Base-by-base conservation (phyloP, 2,113 vertebrate genomes). In the Ceyx melanurus region DNA sequence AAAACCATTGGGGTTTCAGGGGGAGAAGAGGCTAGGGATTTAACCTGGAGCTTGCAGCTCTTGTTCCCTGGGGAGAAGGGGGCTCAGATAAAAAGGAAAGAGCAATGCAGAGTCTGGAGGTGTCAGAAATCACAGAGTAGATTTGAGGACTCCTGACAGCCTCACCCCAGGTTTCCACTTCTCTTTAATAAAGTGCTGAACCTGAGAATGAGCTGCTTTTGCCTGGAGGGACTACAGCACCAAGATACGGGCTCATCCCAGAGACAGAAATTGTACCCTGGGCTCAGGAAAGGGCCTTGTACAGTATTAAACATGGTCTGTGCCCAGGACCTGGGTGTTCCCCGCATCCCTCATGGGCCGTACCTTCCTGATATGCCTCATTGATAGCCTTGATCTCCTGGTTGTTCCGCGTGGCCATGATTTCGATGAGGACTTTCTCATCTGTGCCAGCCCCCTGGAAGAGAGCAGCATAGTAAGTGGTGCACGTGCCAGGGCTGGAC, bases 371-470 rank as follows among this genome's bases (percentile, higher is more conserved):
- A 70, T 99, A 99, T 0, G 98, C 99, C 67, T 97, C 92, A 1
- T 98, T 98, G 98, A 99, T 99, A 71, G 98, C 98, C 5, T 66
- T 93, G 66, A 99, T 99, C 95, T 99, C 98, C 28, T 96, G 96
- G 40, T 99, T 99, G 97, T 96, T 98, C 92, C 99, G 97, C 1
- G 99, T 99, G 71, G 98, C 98, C 92, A 99, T 96, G 94, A 99
- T 99, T 97, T 99, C 99, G 0, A 99, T 99, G 74, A 99, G 97
- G 80, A 98, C 68, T 1, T 98, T 98, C 93, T 99, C 99, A 35
- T 99, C 99, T 4, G 99, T 99, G 65, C 99, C 99, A 0, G 98
- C 98, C 4, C 99, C 99, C 99, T 99, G 93, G 31, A 87, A 94
- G 33, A 96, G 13, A 94, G 35, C 0, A 2, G 54, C 22, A 35